Evolutionary conservation across 2,797 vertebrate genomes (phyloP), one percentile per base, ranked within the genome.

Genomic region (Acridotheres tristis): DNA sequence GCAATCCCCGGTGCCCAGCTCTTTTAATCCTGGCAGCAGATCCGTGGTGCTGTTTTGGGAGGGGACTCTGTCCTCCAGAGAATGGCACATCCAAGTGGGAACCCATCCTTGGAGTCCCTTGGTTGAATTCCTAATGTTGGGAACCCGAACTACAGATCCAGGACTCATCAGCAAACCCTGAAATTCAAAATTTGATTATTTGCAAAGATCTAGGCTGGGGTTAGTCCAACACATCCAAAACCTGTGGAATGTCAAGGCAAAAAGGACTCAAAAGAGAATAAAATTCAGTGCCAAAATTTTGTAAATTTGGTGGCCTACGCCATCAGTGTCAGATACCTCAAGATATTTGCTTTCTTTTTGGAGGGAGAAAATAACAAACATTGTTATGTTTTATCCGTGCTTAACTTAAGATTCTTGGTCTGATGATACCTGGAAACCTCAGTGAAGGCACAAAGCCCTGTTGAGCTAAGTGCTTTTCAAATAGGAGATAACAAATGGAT

Each of bases 401-500:
- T 79, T 42, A 16, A 26, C 55, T 78, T 38, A 13, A 26, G 55
- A 45, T 42, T 48, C 29, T 78, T 69, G 40, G 53, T 38, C 62
- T 36, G 73, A 73, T 19, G 53, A 40, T 77, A 53, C 80, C 92
- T 67, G 48, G 29, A 74, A 87, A 79, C 45, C 66, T 78, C 82
- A 57, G 51, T 4, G 55, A 79, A 50, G 21, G 63, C 42, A 45
- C 58, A 86, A 75, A 81, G 51, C 48, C 62, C 34, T 66, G 0
- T 40, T 91, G 90, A 88, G 84, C 38, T 68, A 34, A 92, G 83
- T 59, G 62, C 59, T 90, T 92, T 74, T 81, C 48, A 91, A 71
- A 76, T 1, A 30, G 7, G 17, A 84, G 61, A 43, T 51, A 88
- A 82, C 50, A 95, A 89, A 62, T 53, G 32, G 58, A 63, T 90